A percentile compares a stretch with the other conserved stretches of the same genome.
phyloP scores from a whole-genome alignment of 2,888 invertebrate species.

The Erebia epiphron region DNA sequence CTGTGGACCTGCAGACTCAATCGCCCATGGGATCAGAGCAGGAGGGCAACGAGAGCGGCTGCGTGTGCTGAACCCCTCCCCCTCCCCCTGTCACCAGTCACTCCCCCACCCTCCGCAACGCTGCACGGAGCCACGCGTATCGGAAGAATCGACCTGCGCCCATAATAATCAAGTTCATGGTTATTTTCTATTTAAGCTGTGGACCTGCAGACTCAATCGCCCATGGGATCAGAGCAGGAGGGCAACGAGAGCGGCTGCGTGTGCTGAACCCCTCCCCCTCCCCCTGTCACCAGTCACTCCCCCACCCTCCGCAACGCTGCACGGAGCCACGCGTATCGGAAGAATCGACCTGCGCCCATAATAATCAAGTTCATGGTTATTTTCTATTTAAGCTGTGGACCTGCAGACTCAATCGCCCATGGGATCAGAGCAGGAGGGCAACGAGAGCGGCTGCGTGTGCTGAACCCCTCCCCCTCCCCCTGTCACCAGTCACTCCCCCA shows the following conservation, averaged over 20 bases:
- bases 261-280: conserved; percentile 82
- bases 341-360: conserved; percentile 27
- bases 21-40: conserved; percentile 90
- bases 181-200: conserved; percentile 71
- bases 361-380: neutral
- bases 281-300: conserved; percentile 26
- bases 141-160: conserved; percentile 26
- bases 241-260: conserved; percentile 93
- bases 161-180: conserved; percentile 4
- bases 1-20: conserved; percentile 92
- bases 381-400: conserved; percentile 83
- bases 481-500: conserved; percentile 21
- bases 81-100: conserved; percentile 34
- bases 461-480: conserved; percentile 66
- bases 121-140: conserved; percentile 34
- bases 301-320: conserved; percentile 35
- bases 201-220: conserved; percentile 91
- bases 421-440: conserved; percentile 90
- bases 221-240: conserved; percentile 90
- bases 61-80: conserved; percentile 87
- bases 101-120: conserved; percentile 32
- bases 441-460: conserved; percentile 93
- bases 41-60: conserved; percentile 91
- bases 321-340: conserved; percentile 29
- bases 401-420: conserved; percentile 91